phyloP scores from a whole-genome alignment of 2,797 vertebrate species.

The Chromis chromis region DNA sequence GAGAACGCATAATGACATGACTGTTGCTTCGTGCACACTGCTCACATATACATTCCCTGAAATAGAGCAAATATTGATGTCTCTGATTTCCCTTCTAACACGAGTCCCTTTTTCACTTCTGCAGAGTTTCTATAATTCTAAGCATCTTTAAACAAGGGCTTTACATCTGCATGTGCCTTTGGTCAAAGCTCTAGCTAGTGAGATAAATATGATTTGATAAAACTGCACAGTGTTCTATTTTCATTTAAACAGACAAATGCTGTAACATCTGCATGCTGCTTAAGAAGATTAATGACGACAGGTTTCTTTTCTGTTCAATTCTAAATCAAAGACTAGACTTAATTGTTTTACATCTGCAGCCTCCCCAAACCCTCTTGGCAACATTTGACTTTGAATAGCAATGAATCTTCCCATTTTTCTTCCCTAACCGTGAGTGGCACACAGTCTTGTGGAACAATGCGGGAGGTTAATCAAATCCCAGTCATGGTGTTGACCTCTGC shows the following conservation, averaged over 20 bases:
- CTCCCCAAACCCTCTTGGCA: slow-evolving; percentile 39
- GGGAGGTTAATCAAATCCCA: slow-evolving; percentile 80
- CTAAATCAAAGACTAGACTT: too few relatives aligned
- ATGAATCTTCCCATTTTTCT: slow-evolving; percentile 65
- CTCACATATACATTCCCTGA: slow-evolving; percentile 44
- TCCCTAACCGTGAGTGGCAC: slow-evolving; percentile 62
- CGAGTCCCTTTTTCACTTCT: slow-evolving; percentile 51
- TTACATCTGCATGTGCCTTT: not conserved
- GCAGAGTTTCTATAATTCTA: slow-evolving; percentile 29
- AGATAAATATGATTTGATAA: slow-evolving; percentile 3
- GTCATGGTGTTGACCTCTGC: slow-evolving; percentile 77
- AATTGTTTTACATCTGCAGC: slow-evolving; percentile 25
- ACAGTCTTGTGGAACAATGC: slow-evolving; percentile 67
- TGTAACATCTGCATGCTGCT: too few relatives aligned
- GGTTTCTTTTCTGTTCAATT: not conserved
- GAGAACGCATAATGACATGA: slow-evolving; percentile 69
- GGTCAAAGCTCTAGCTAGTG: not conserved
- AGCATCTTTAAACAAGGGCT: slow-evolving; percentile 8
- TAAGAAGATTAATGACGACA: too few relatives aligned
- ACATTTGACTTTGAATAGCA: slow-evolving; percentile 63
- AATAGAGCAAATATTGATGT: slow-evolving; percentile 74
- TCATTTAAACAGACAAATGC: not conserved
- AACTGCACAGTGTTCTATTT: not conserved
- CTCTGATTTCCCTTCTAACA: slow-evolving; percentile 52
- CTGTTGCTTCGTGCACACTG: slow-evolving; percentile 61